A percentile compares a stretch with the other conserved stretches of the same genome.
phyloP scores from a whole-genome alignment of 2,113 vertebrate genomes.

The Lepus americanus region DNA sequence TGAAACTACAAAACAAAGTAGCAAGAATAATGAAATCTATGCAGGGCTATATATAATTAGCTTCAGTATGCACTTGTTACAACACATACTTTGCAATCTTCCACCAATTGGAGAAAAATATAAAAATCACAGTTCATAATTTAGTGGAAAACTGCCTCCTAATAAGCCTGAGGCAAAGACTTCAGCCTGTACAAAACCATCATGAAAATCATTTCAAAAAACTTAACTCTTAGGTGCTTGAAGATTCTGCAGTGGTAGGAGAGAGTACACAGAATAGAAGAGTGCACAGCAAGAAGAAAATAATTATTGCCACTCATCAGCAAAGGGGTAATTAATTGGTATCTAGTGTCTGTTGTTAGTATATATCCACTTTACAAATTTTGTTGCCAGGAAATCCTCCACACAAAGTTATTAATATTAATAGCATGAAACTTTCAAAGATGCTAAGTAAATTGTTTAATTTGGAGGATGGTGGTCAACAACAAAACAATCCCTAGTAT shows the following conservation, averaged over 20 bases:
- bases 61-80: slow-evolving; percentile 57
- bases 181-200: slow-evolving; percentile 48
- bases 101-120: background rate
- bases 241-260: slow-evolving; percentile 17
- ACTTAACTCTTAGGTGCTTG: slow-evolving; percentile 45
- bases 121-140: slow-evolving; percentile 69
- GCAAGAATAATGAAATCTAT: slow-evolving; percentile 32
- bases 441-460: slow-evolving; percentile 53
- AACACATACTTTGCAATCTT: slow-evolving; percentile 15
- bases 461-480: background rate
- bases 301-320: background rate
- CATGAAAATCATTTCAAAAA: slow-evolving; percentile 62
- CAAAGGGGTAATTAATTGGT: background rate
- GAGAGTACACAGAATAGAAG: slow-evolving; percentile 6
- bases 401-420: slow-evolving; percentile 41
- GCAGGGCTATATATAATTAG: slow-evolving; percentile 35
- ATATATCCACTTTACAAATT: slow-evolving; percentile 26
- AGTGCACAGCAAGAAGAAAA: slow-evolving; percentile 19
- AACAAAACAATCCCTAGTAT: background rate
- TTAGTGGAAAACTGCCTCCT: slow-evolving; percentile 59
- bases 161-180: slow-evolving; percentile 62
- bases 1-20: slow-evolving; percentile 65
- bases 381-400: slow-evolving; percentile 27
- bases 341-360: slow-evolving; percentile 19
- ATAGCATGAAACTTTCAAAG: slow-evolving; percentile 29